These are phyloP conservation scores for Pterocles burchelli DNA, from an alignment of 2,113 vertebrate genomes.

Conservation along the genomic window DNA sequence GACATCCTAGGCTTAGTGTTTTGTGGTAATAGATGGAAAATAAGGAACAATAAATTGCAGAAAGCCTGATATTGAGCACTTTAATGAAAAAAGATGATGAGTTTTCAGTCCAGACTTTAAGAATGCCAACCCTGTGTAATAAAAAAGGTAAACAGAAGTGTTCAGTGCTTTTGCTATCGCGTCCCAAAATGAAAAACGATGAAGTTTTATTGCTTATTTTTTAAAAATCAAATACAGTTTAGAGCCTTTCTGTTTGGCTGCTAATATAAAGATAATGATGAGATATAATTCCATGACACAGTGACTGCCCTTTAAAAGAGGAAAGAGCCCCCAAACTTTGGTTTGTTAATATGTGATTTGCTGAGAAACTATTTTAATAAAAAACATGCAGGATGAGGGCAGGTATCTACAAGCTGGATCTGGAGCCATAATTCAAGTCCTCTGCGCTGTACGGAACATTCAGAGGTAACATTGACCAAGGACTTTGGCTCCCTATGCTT, in stretches of 20 bases:
- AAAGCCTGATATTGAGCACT: neutral
- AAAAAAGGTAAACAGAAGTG: slow-evolving; percentile 41
- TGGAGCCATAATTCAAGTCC: neutral
- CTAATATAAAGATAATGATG: neutral
- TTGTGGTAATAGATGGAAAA: slow-evolving; percentile 41
- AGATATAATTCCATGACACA: neutral
- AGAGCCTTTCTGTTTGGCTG: neutral
- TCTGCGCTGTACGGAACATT: neutral
- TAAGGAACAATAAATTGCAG: slow-evolving; percentile 10
- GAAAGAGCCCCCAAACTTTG: neutral
- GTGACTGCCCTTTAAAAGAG: neutral
- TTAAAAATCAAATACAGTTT: neutral
- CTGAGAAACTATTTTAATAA: neutral
- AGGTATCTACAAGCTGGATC: neutral
- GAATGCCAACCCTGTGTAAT: neutral
- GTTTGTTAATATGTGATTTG: neutral
- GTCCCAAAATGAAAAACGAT: neutral
- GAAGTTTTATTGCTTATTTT: neutral
- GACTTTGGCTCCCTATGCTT: neutral
- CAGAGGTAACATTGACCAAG: neutral
- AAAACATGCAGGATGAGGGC: neutral
- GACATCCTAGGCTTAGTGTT: slow-evolving; percentile 49
- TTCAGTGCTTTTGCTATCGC: neutral
- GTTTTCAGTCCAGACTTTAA: slow-evolving; percentile 20
- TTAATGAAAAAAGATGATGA: slow-evolving; percentile 24